Base-by-base conservation (phyloP, 2,113 vertebrate genomes). In the Cebidichthys violaceus region DNA sequence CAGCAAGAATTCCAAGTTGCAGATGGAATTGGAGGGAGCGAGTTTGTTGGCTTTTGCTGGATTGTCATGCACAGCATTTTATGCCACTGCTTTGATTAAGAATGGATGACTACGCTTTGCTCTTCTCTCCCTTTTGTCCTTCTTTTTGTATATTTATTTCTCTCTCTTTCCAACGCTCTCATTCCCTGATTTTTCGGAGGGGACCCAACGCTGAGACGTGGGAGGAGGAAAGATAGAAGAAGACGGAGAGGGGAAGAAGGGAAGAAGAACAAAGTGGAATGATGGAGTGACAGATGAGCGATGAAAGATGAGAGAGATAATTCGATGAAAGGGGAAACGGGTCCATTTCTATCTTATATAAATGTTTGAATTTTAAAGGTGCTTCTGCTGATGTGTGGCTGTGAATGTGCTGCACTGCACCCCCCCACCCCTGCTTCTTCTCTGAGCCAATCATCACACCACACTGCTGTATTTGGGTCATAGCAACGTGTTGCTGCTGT, bases 391-490 rank as follows among this genome's bases (percentile, higher is more conserved):
- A 87, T 88, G 81, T 82, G 84, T 39, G 24, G 70, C 70, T 90
- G 70, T 59, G 88, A 88, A 91, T 93, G 88, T 85, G 77, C 84
- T 77, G 85, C 90, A 70, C 76, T 80, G 50, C 83, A 74, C 70
- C 41, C 41, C 70, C 77, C 57, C 79, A 61, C 80, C 67, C 75
- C 67, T 77, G 80, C 70, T 86, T 78, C 90, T 65, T 89, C 89
- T 84, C 82, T 82, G 67, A 91, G 88, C 94, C 94, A 95, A 95
- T 94, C 89, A 86, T 76, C 67, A 55, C 62, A 29, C 79, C 55
- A 75, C 78, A 45, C 74, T 75, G 85, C 90, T 89, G 92, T 95
- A 96, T 95, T 94, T 95, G 93, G 95, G 95, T 95, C 94, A 96
- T 79, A 60, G 92, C 90, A 82, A 90, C 79, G 83, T 92, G 92